Base-by-base conservation (phyloP, 2,888 invertebrate genomes). In the Eumacrocentrus americanus region DNA sequence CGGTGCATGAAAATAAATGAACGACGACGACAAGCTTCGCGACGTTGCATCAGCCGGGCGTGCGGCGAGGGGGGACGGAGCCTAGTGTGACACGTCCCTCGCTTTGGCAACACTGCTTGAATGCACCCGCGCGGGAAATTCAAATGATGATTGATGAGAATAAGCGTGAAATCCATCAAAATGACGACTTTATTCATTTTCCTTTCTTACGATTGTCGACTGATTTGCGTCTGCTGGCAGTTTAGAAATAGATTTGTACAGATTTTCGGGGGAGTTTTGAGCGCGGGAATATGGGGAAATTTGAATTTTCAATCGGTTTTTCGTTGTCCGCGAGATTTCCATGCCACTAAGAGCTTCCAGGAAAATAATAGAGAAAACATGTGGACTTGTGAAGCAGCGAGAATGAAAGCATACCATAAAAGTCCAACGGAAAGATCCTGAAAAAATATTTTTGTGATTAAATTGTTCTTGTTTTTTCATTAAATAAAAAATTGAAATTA, bases 341-440 rank as follows among this genome's bases (percentile, higher is more conserved):
- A 95, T 58, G 93, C 92, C 64, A 86, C 85, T 63, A 94, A 84
- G 65, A 95, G 85, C 78, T 90, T 92, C 83, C 88, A 89, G 9
- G 93, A 89, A 81, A 95, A 95, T 80, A 90, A 90, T 35, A 94
- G 78, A 54, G 94, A 92, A 82, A 94, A 94, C 66, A 88, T 85
- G 80, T 95, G 95, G 53, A 97, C 90, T 84, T 98, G 97, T 38
- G 92, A 85, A 4, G 92, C 94, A 9, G 93, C 83, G 46, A 93
- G 83, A 65, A 96, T 88, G 81, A 96, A 97, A 61, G 90, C 91
- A 80, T 94, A 95, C 96, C 95, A 96, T 62, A 97, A 84, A 22
- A 96, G 83, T 12, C 94, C 95, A 76, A 95, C 93, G 0, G 97
- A 96, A 79, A 92, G 91, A 12, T 90, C 92, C 92, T 94, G 83